These are phyloP conservation scores for Oopsacas minuta DNA, from an alignment of 37 sponge, comb jelly and placozoan genomes.

Conservation along the genomic window DNA sequence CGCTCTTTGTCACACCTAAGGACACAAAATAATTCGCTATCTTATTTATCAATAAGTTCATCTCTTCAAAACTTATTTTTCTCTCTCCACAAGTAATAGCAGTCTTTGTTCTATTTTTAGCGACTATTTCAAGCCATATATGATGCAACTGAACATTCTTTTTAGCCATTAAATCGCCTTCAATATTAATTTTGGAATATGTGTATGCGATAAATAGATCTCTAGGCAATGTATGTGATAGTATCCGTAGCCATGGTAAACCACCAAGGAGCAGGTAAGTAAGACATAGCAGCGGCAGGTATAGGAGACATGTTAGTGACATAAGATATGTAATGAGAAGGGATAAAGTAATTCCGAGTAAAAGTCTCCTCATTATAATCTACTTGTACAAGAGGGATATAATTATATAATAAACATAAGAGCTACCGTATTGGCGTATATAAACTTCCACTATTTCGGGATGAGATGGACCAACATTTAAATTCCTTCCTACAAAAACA, in stretches of 20 bases:
- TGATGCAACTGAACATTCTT: conserved; percentile 4
- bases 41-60: conserved; percentile 28
- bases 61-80: conserved; percentile 37
- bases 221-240: background rate
- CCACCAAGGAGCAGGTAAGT: background rate
- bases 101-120: conserved; percentile 30
- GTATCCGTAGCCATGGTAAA: background rate
- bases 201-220: background rate
- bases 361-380: background rate
- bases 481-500: too few species aligned
- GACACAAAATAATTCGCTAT: conserved; percentile 26
- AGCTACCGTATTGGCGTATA: too few species aligned
- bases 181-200: background rate
- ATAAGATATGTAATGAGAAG: background rate
- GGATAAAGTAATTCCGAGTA: background rate
- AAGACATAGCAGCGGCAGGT: background rate
- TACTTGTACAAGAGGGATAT: too few species aligned
- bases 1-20: conserved; percentile 34
- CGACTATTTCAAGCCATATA: conserved; percentile 24
- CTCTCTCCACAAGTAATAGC: conserved; percentile 43
- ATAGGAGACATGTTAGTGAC: background rate
- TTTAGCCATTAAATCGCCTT: background rate
- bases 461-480: too few species aligned
- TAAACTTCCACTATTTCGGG: too few species aligned
- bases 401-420: too few species aligned